Evolutionary conservation across 2,888 invertebrate species (phyloP).

Genomic region (Zaprionus obscuricornis): DNA sequence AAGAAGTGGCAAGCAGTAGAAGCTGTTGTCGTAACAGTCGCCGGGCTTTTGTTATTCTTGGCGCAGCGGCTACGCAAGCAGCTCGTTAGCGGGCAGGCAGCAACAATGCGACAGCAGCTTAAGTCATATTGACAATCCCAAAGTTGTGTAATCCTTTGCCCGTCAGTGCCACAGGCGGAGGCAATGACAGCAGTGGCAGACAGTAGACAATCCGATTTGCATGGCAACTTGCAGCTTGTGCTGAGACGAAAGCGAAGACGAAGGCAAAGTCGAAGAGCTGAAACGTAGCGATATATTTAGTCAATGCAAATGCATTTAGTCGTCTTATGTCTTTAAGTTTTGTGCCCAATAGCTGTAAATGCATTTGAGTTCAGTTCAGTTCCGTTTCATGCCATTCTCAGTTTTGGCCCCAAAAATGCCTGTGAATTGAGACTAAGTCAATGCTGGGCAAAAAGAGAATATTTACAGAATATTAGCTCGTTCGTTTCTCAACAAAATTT

Average conservation of each 20-base stretch:
- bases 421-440: conserved; percentile 41
- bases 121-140: conserved; percentile 56
- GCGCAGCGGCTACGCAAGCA: conserved; percentile 59
- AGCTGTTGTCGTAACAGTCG: conserved; percentile 1
- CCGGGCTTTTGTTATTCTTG: conserved; percentile 65
- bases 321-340: conserved; percentile 66
- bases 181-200: not conserved
- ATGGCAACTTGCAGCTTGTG: conserved; percentile 34
- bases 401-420: no score
- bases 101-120: conserved; percentile 54
- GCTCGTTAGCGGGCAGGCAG: conserved; percentile 54
- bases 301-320: conserved; percentile 69
- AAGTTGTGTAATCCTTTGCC: conserved; percentile 53
- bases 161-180: conserved; percentile 4
- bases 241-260: conserved; percentile 16
- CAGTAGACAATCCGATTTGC: conserved; percentile 54
- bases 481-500: conserved; percentile 26
- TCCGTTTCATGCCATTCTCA: no score
- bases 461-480: conserved; percentile 24
- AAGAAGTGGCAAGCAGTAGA: no score
- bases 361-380: conserved; percentile 27
- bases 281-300: conserved; percentile 63
- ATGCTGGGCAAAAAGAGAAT: conserved; percentile 12
- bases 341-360: conserved; percentile 30
- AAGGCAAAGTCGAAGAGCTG: conserved; percentile 35